These are phyloP conservation scores for Ridgeia piscesae DNA, from an alignment of 1,140 invertebrate species.

Conservation along the genomic window DNA sequence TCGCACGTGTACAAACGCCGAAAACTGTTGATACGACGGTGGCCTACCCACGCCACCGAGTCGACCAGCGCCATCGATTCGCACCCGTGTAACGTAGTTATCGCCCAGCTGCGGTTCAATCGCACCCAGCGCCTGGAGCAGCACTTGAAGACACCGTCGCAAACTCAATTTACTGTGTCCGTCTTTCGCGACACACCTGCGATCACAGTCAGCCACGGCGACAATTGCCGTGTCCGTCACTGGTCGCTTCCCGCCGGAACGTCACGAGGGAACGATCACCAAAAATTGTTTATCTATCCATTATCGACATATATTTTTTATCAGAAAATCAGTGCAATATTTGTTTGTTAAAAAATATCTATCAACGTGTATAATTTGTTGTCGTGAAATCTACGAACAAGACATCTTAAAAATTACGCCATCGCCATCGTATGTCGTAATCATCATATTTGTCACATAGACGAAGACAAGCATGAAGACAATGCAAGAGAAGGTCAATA, in stretches of 20 bases:
- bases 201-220: background rate
- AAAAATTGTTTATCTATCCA: background rate
- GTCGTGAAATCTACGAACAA: background rate
- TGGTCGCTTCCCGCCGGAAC: background rate
- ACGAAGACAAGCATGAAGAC: background rate
- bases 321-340: background rate
- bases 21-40: background rate
- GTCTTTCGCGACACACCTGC: constrained; percentile 1
- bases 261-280: background rate
- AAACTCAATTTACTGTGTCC: background rate
- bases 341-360: background rate
- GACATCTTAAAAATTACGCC: too few species aligned
- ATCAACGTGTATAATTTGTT: background rate
- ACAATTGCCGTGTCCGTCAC: background rate
- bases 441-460: background rate
- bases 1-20: background rate
- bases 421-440: background rate
- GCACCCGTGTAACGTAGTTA: background rate
- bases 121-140: background rate
- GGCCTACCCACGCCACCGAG: background rate
- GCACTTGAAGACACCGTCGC: background rate
- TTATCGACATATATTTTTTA: background rate
- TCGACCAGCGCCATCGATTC: background rate
- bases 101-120: background rate
- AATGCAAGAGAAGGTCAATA: too few species aligned